Evolutionary conservation across 2,888 invertebrate genomes (phyloP).

Genomic region (Lasius platythorax): DNA sequence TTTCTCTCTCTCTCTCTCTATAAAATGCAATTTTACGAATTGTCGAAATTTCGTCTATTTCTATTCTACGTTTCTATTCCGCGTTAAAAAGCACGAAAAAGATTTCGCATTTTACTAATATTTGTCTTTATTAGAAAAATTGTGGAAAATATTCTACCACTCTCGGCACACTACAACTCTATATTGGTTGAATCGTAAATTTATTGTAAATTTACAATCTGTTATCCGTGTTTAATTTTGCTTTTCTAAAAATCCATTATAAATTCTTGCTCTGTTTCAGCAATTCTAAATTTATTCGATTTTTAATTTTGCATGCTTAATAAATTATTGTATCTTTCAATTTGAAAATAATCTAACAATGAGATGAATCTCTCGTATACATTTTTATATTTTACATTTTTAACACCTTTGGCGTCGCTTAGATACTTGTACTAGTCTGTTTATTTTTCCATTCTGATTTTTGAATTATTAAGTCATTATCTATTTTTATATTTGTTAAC

Average conservation of each 20-base stretch:
- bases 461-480: too few relatives aligned
- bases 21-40: background rate
- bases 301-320: background rate
- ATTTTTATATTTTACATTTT: background rate
- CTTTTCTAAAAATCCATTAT: background rate
- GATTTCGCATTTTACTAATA: background rate
- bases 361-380: background rate
- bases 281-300: background rate
- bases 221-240: background rate
- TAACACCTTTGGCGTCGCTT: background rate
- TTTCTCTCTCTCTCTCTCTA: background rate
- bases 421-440: background rate
- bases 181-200: background rate
- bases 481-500: too few relatives aligned
- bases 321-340: constrained; percentile 5
- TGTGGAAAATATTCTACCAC: background rate
- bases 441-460: too few relatives aligned
- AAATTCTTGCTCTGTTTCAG: background rate
- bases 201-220: background rate
- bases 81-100: background rate
- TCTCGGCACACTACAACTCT: background rate
- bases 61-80: background rate
- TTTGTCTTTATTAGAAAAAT: background rate
- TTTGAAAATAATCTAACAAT: background rate
- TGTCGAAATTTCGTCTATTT: background rate